Evolutionary conservation across 2,888 invertebrate species (phyloP).

Genomic region (Synergus laeviventris): DNA sequence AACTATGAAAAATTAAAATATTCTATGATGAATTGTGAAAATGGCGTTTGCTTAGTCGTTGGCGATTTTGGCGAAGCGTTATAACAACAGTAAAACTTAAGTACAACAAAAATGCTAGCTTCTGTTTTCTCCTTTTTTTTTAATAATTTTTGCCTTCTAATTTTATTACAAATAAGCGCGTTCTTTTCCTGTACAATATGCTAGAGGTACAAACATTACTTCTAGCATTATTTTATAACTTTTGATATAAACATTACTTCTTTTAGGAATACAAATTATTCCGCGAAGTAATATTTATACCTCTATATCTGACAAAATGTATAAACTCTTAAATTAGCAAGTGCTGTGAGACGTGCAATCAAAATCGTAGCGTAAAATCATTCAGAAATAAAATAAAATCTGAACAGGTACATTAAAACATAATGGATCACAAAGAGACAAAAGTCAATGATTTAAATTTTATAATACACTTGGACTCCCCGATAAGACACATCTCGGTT

Average conservation of each 20-base stretch:
- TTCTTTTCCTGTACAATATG: constrained; percentile 46
- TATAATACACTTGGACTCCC: too few relatives aligned
- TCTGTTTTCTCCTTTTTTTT: constrained; percentile 47
- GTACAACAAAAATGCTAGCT: constrained; percentile 64
- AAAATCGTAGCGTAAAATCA: constrained; percentile 31
- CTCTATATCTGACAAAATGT: constrained; percentile 26
- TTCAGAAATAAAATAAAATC: constrained; percentile 37
- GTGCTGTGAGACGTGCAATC: constrained; percentile 36
- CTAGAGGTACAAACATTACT: constrained; percentile 65
- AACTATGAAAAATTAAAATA: background rate
- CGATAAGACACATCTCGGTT: too few relatives aligned
- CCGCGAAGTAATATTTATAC: constrained; percentile 44
- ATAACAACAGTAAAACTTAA: constrained; percentile 60
- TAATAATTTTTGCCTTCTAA: constrained; percentile 9
- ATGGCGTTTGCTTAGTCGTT: constrained; percentile 30
- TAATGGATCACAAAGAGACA: constrained; percentile 22
- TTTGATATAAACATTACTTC: constrained; percentile 60
- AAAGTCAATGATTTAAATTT: constrained; percentile 35
- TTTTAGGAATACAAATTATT: constrained; percentile 42
- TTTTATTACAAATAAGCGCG: constrained; percentile 46
- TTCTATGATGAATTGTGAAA: background rate
- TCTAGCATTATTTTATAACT: constrained; percentile 58
- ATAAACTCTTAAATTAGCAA: constrained; percentile 40
- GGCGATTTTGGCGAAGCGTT: constrained; percentile 49
- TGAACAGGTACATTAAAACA: constrained; percentile 34